Evolutionary conservation across 2,113 vertebrate genomes (phyloP), one percentile per base, ranked within the genome.

Genomic region (Vulpes lagopus): DNA sequence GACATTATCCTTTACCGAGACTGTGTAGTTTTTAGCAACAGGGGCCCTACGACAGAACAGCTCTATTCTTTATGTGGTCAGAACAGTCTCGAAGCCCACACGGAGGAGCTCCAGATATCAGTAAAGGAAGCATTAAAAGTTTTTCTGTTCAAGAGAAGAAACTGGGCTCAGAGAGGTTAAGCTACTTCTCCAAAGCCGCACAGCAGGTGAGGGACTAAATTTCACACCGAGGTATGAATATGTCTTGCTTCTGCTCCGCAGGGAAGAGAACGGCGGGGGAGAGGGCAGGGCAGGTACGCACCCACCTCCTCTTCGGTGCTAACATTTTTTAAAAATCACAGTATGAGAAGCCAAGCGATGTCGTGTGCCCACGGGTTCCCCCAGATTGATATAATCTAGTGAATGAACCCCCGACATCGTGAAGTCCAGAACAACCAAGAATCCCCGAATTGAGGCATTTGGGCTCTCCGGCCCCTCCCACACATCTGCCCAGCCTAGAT

Each of bases 231-330:
- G 79, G 15, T 38, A 0, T 43, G 43, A 43, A 43, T 43, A 43
- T 0, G 5, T 53, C 64, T 43, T 15, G 23, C 71, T 79, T 91
- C 62, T 49, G 62, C n/a, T 71, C n/a, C 23, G 15, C 10, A 2
- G 23, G 25, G 23, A 2, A 17, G 15, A 3, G 3, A 27, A 10
- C 0, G 23, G 9, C 0, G 16, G 14, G 10, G 3, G 38, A 20
- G 53, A 43, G 9, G 15, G 73, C 6, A 38, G 11, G 0, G 9
- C 53, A n/a, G 35, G 16, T 0, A 1, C 5, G 16, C 11, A 23
- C 55, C 17, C 11, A 17, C 71, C 12, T 7, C 43, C 8, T 15
- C 12, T 5, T n/a, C 17, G 76, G 79, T 2, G 22, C 49, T n/a
- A 15, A 25, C 35, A 9, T 49, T 35, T 79, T 20, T 62, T n/a